Evolutionary conservation across 2,888 invertebrate species (phyloP), one percentile per base, ranked within the genome.

Genomic region (Drosophila barbarae): DNA sequence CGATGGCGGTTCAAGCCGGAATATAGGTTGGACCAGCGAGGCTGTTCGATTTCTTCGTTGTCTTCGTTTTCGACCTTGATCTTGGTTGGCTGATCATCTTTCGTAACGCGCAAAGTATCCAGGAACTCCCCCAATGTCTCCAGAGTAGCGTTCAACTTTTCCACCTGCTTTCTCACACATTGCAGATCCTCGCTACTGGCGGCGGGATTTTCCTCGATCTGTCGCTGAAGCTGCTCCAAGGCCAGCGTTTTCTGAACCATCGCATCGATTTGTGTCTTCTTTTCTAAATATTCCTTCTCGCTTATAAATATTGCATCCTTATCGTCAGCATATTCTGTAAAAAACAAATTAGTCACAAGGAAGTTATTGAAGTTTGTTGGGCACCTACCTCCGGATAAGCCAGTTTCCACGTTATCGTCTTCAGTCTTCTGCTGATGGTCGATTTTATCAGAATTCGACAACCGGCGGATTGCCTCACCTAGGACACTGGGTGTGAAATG

Each of bases 1-100:
- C 73, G 73, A 56, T 64, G 26, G 26, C 44, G 60, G 39, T 67
- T 74, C 1, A 74, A 30, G 0, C 49, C 69, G 1, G 69, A 18
- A 32, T 44, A 69, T 6, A 69, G 4, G 3, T 51, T 46, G 18
- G 47, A 8, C 69, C 36, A 57, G n/a, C 21, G 8, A 7, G 49
- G 54, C n/a, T 53, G 47, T 10, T 30, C 41, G 12, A 10, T 26
- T 5, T 9, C 39, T 13, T 15, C 28, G 2, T n/a, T 7, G 2
- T 5, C 21, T 12, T 23, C 30, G 10, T n/a, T 3, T n/a, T 46
- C 44, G 7, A 30, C 23, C 5, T 42, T 30, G 3, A 44, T 15
- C 10, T 2, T 30, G 30, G 5, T 12, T 23, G 15, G 23, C 15
- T 10, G 9, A 13, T 39, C 21, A 10, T 56, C 51, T 7, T 35